phyloP scores from a whole-genome alignment of 2,113 vertebrate species.

The Apodemus sylvaticus region DNA sequence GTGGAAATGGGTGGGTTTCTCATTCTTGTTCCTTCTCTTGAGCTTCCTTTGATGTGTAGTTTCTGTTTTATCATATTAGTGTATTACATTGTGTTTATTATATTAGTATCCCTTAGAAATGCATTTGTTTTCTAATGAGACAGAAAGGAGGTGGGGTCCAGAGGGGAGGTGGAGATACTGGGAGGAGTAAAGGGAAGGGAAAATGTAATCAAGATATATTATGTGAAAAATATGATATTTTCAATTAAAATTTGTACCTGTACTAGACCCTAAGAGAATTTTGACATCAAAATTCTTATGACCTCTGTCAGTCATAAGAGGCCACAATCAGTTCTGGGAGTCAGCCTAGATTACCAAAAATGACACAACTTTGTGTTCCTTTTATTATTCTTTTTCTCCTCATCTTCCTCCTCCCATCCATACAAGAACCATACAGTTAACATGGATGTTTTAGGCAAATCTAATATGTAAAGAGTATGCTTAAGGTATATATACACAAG shows the following conservation, averaged over 20 bases:
- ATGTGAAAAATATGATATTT: not conserved
- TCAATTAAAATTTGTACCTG: not conserved
- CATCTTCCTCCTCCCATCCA: fast-evolving
- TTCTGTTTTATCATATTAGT: not conserved
- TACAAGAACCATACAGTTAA: not conserved
- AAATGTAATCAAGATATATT: not conserved
- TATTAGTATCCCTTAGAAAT: not conserved
- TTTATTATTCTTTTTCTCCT: not conserved
- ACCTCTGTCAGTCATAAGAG: not conserved
- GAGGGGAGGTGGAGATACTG: not conserved
- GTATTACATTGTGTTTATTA: not conserved
- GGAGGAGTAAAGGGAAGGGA: not conserved
- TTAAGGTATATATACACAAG: not conserved
- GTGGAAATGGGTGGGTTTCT: not conserved
- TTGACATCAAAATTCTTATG: not conserved
- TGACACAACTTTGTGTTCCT: not conserved
- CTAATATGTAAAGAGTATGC: not conserved
- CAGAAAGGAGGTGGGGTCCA: not conserved
- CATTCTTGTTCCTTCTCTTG: not conserved
- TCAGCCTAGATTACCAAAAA: not conserved
- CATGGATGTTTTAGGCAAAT: not conserved
- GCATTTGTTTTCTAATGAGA: not conserved
- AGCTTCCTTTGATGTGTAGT: not conserved
- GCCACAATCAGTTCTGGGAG: not conserved
- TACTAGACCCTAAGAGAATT: not conserved